These are phyloP conservation scores for Battus philenor DNA, from an alignment of 1,140 invertebrate genomes.

Conservation along the genomic window DNA sequence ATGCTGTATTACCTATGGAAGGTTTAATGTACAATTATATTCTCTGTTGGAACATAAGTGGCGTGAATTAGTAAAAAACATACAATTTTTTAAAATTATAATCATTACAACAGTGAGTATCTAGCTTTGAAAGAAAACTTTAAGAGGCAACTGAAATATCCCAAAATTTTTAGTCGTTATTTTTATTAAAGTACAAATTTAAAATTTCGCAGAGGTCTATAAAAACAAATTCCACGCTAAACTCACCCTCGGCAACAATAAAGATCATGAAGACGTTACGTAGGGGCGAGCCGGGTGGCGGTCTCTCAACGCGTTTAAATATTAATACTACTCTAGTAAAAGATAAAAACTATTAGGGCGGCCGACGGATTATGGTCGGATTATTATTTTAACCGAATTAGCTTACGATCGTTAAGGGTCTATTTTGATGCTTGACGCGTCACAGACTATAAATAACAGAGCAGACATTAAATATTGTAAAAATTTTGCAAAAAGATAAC, in stretches of 20 bases:
- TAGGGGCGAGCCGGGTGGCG: constrained; percentile 21
- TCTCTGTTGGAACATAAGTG: too few relatives aligned
- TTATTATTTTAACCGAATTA: constrained; percentile 75
- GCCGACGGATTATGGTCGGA: constrained; percentile 56
- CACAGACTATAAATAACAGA: constrained; percentile 38
- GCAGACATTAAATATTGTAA: too few relatives aligned
- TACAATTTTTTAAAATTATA: too few relatives aligned
- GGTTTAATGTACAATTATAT: too few relatives aligned
- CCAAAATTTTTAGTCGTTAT: too few relatives aligned
- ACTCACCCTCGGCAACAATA: constrained; percentile 21
- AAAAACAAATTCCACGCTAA: neutral
- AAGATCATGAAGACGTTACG: constrained; percentile 23
- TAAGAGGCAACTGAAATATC: neutral
- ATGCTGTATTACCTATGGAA: too few relatives aligned
- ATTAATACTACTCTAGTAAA: constrained; percentile 60
- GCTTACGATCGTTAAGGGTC: constrained; percentile 59
- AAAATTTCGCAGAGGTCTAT: constrained; percentile 1
- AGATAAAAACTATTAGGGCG: constrained; percentile 70
- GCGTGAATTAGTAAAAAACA: too few relatives aligned
- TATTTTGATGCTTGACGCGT: constrained; percentile 22
- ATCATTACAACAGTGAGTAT: too few relatives aligned
- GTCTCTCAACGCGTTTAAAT: constrained; percentile 41
- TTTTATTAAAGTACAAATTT: too few relatives aligned
- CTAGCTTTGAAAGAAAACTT: too few relatives aligned
- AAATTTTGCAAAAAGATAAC: too few relatives aligned